Percentiles rank a stretch among this genome's conserved stretches.
Conservation (phyloP, 2,113 vertebrate species). For the Alexandromys fortis region DNA sequence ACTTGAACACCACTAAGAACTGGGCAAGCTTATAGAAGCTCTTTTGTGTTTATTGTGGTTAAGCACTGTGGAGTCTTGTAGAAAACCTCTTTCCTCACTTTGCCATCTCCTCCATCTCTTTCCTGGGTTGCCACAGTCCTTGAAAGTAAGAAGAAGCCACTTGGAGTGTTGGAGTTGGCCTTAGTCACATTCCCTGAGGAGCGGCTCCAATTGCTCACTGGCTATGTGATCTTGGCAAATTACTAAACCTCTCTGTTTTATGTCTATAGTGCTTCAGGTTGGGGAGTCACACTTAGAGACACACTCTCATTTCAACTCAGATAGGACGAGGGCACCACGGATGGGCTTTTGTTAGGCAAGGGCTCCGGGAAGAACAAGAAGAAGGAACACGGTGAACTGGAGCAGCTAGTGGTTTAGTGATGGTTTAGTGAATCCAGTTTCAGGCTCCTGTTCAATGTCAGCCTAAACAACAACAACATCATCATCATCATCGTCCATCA, state of each 20-base stretch:
- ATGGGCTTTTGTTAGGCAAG: rapidly evolving
- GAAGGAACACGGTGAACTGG: rapidly evolving
- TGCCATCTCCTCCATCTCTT: background rate
- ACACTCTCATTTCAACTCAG: background rate
- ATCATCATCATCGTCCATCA: no score
- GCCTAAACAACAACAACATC: no score
- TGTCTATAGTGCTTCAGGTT: background rate
- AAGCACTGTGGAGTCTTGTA: background rate
- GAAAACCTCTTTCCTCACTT: rapidly evolving
- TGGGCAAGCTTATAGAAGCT: rapidly evolving
- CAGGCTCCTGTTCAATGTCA: background rate
- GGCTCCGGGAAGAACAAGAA: rapidly evolving
- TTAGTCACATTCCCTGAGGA: background rate
- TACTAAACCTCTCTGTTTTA: background rate
- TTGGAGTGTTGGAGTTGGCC: rapidly evolving
- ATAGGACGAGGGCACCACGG: rapidly evolving
- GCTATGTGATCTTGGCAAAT: background rate
- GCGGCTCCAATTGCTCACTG: background rate
- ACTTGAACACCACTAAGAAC: no score
- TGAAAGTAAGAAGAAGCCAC: background rate
- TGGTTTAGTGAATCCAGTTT: no score
- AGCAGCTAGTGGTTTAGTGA: background rate
- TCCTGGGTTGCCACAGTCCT: background rate
- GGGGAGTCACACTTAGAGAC: no score
- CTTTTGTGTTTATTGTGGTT: background rate